phyloP scores from a whole-genome alignment of 2,888 invertebrate species.

The Panorpa germanica region DNA sequence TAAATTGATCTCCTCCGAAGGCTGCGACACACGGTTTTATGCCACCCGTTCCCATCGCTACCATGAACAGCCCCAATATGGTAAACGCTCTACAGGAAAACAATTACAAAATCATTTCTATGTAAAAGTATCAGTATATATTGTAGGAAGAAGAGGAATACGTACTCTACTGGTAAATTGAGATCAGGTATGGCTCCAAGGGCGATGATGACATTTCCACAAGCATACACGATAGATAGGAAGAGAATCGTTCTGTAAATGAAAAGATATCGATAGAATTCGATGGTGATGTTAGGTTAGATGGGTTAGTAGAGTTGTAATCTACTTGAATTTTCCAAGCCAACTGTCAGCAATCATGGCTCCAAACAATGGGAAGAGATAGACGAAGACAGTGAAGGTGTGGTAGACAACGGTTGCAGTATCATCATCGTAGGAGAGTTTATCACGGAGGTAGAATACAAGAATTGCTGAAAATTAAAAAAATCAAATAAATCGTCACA shows the following conservation, averaged over 20 bases:
- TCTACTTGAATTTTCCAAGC: slow-evolving; percentile 62
- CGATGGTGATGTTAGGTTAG: neutral
- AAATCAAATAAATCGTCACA: slow-evolving; percentile 9
- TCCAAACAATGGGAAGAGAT: slow-evolving; percentile 75
- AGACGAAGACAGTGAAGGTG: slow-evolving; percentile 72
- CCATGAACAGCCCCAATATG: slow-evolving; percentile 43
- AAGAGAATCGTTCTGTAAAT: slow-evolving; percentile 34
- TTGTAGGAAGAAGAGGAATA: slow-evolving; percentile 5
- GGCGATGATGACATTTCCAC: slow-evolving; percentile 47
- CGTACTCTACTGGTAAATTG: slow-evolving; percentile 27
- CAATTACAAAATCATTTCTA: slow-evolving; percentile 2
- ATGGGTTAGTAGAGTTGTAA: neutral
- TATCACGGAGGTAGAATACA: slow-evolving; percentile 67
- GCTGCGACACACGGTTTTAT: slow-evolving; percentile 70
- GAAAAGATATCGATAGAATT: slow-evolving; percentile 1
- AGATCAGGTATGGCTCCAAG: slow-evolving; percentile 32
- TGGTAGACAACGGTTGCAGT: slow-evolving; percentile 78
- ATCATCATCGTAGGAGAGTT: slow-evolving; percentile 50
- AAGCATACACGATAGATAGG: slow-evolving; percentile 50
- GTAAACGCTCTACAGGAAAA: slow-evolving; percentile 31
- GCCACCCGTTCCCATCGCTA: slow-evolving; percentile 61
- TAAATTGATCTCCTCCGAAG: slow-evolving; percentile 68
- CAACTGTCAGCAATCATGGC: slow-evolving; percentile 88
- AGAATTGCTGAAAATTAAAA: slow-evolving; percentile 58
- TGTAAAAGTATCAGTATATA: neutral